Percentiles rank a stretch among this genome's conserved stretches.
Conservation (phyloP, 2,797 vertebrate genomes). For the Pterois miles region DNA sequence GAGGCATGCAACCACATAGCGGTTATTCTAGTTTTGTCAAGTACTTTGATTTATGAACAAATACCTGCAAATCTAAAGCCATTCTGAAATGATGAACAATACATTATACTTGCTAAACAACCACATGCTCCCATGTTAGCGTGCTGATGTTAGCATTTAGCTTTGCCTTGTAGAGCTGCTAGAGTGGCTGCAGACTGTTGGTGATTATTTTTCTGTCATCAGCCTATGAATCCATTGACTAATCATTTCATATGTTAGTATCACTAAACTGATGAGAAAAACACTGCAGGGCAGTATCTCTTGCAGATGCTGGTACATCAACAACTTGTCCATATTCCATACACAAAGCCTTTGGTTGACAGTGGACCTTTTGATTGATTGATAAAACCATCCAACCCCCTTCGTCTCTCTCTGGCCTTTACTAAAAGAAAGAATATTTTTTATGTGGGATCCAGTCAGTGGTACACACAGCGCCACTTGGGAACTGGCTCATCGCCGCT, state of each 20-base stretch:
- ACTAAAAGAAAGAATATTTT: conserved; percentile 24
- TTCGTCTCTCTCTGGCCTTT: conserved; percentile 46
- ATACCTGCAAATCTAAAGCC: not conserved
- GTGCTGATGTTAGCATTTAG: not conserved
- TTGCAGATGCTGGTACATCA: conserved; percentile 49
- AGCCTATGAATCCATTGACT: not conserved
- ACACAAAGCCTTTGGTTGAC: conserved; percentile 28
- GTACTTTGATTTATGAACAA: not conserved
- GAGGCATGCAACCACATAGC: too few species aligned
- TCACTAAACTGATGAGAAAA: conserved; percentile 11
- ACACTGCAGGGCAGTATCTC: not conserved
- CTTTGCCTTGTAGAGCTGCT: not conserved
- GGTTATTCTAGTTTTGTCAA: too few species aligned
- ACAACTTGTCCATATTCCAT: conserved; percentile 43
- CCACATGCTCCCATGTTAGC: not conserved
- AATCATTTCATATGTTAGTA: not conserved
- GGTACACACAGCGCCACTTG: conserved; percentile 32
- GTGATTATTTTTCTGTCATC: not conserved
- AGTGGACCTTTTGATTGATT: conserved; percentile 36
- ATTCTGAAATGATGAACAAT: not conserved
- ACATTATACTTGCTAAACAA: not conserved
- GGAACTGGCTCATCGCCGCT: conserved; percentile 56
- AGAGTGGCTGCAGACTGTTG: not conserved
- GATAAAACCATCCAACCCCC: conserved; percentile 29
- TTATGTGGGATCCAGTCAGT: conserved; percentile 32